These are phyloP conservation scores for Sphaeridia pumilis DNA, from an alignment of 2,888 invertebrate species.

Conservation along the genomic window DNA sequence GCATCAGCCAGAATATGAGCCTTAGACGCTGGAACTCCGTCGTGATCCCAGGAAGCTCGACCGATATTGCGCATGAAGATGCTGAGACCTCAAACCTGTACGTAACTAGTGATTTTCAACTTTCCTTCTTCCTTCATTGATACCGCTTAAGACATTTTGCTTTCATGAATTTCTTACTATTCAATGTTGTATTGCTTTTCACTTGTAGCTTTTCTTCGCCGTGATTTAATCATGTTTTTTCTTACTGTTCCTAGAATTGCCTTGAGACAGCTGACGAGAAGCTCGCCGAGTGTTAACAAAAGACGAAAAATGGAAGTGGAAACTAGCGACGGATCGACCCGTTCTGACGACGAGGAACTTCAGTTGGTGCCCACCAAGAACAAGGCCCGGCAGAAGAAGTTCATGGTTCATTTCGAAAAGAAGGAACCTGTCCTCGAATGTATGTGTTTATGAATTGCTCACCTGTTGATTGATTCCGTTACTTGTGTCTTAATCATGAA, in stretches of 20 bases:
- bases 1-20: no score
- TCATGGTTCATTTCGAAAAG: conserved; percentile 72
- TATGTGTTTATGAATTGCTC: conserved; percentile 43
- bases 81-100: not conserved
- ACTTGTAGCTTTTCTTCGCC: no score
- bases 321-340: not conserved
- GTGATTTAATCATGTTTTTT: no score
- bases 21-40: not conserved
- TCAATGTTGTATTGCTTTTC: no score
- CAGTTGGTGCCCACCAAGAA: conserved; percentile 44
- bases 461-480: not conserved
- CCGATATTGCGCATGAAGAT: not conserved
- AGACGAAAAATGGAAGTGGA: not conserved
- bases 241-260: not conserved
- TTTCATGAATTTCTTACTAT: no score
- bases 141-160: no score
- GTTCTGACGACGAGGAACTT: not conserved
- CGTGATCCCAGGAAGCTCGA: not conserved
- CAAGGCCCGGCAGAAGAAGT: conserved; percentile 74
- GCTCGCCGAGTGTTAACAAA: not conserved
- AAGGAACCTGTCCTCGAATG: conserved; percentile 78
- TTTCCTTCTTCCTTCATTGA: no score
- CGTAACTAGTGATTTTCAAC: no score
- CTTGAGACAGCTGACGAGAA: not conserved
- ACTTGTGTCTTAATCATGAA: not conserved